These are phyloP conservation scores for Heliocidaris erythrogramma DNA, from an alignment of 35 echinoderm and acorn worm genomes.

Conservation along the genomic window DNA sequence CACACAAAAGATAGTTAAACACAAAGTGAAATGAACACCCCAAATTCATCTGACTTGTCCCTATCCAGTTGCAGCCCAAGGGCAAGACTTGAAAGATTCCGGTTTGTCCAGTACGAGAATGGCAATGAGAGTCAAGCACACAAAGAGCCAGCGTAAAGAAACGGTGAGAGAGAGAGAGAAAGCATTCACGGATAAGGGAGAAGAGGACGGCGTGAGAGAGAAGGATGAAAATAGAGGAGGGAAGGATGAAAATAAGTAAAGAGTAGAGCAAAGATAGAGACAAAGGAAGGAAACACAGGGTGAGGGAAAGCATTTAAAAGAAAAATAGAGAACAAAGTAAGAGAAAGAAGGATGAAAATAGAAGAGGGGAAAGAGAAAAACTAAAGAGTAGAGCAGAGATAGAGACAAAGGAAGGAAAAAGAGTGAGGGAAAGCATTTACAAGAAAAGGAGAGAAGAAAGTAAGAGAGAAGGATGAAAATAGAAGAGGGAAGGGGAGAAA, in stretches of 20 bases:
- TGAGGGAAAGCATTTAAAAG: too few species aligned
- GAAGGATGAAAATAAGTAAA: neutral
- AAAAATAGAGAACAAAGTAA: too few species aligned
- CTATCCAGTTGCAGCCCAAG: constrained; percentile 37
- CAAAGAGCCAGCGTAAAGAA: neutral
- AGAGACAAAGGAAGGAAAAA: neutral
- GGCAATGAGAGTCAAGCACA: neutral
- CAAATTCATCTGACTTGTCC: constrained; percentile 45
- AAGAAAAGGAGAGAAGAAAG: neutral
- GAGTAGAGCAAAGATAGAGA: neutral
- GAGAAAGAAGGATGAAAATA: too few species aligned
- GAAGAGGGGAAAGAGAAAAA: too few species aligned
- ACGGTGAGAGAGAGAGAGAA: neutral
- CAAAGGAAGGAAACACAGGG: neutral
- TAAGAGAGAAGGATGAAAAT: neutral
- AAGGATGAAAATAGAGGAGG: neutral
- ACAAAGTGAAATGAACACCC: constrained; percentile 41
- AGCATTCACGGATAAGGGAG: neutral
- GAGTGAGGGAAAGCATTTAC: neutral
- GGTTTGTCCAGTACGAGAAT: constrained; percentile 22
- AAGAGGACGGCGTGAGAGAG: neutral
- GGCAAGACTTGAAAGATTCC: constrained; percentile 37
- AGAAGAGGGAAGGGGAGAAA: too few species aligned
- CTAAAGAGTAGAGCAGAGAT: too few species aligned
- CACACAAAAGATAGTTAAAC: constrained; percentile 51